Base-by-base conservation (phyloP, 2,888 invertebrate genomes). In the Caenorhabditis sulstoni region DNA sequence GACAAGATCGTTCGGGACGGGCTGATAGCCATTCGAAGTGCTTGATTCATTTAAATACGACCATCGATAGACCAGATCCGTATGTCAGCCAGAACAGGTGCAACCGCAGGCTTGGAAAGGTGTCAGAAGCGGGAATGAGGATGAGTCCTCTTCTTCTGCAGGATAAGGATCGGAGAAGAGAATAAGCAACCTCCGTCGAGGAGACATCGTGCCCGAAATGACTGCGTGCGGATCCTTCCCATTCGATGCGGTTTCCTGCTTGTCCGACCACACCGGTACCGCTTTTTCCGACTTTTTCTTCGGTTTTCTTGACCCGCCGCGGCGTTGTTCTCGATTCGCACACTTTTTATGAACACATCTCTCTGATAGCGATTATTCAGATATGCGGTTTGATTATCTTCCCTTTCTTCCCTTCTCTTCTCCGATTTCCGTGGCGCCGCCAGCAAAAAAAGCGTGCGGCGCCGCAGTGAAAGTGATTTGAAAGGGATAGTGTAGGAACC, bases 211-310 rank as follows among this genome's bases (percentile, higher is more conserved):
- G 71, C 39, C 55, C 49, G 61, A 18, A 71, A 71, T 71, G 62
- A 49, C 62, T n/a, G 55, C 39, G 29, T 29, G 29, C 49, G 53
- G 61, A 57, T 57, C 57, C 29, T 29, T 29, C 64, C 64, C 49
- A 57, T 57, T 49, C 55, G 57, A 53, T 49, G 53, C 57, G 62
- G 53, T 64, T 53, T 47, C 50, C n/a, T 50, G 37, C 44, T 55
- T 45, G 29, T 37, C 39, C 71, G 73, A 65, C 73, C 65, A 64
- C 65, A 65, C 73, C 73, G 73, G 65, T 58, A 61, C 74, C 59
- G 52, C 74, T 76, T 76, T 76, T 76, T 76, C 53, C 66, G 52
- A 45, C 74, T 76, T 76, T 76, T 76, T 76, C 53, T 67, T 47
- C 75, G 57, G 67, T 67, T 67, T 67, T 67, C 67, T 67, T 76